Evolutionary conservation across 2,797 vertebrate genomes (phyloP).

Genomic region (Loris lydekkerianus): DNA sequence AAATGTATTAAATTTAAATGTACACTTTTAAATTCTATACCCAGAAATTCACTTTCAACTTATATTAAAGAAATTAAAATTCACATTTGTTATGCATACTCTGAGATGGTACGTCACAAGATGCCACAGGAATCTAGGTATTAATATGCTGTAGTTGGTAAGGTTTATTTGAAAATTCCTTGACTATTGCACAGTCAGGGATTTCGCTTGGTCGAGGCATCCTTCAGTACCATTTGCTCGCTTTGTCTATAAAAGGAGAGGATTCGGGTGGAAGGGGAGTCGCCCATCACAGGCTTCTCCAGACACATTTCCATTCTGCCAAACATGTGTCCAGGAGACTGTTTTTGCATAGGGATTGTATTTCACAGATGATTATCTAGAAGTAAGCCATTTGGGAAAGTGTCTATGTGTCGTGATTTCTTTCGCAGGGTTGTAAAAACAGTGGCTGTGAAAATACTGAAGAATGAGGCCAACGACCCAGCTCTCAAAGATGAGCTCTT

Average conservation of each 20-base stretch:
- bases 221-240: neutral
- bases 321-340: neutral
- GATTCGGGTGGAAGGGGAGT: neutral
- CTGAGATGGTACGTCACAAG: neutral
- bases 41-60: neutral
- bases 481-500: slow-evolving; percentile 94
- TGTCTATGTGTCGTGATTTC: neutral
- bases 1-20: neutral
- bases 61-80: neutral
- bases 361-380: neutral
- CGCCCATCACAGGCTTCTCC: neutral
- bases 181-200: neutral
- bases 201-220: neutral
- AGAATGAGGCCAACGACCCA: slow-evolving; percentile 94
- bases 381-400: neutral
- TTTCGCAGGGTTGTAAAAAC: slow-evolving; percentile 92
- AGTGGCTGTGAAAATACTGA: slow-evolving; percentile 97
- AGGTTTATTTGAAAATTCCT: neutral
- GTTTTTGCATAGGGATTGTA: neutral
- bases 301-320: neutral
- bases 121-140: neutral
- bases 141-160: neutral
- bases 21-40: neutral
- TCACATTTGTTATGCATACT: neutral
- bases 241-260: neutral